A percentile compares a stretch with the other conserved stretches of the same genome.
phyloP scores from a whole-genome alignment of 2,888 invertebrate genomes.

The Disparrhopalites patrizii region DNA sequence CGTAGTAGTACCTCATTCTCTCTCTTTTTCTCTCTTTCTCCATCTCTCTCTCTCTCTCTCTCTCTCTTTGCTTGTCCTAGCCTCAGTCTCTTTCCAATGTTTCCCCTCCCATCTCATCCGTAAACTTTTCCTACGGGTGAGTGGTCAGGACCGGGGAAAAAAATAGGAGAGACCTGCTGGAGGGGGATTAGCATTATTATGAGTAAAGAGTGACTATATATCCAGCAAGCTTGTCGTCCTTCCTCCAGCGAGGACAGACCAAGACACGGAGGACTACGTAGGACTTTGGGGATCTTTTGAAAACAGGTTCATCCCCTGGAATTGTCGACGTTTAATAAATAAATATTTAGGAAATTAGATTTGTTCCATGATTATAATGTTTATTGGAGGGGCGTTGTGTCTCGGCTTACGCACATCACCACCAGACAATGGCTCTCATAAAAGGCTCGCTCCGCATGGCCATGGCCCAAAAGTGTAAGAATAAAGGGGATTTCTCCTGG shows the following conservation, averaged over 20 bases:
- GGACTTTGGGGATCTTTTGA: no score
- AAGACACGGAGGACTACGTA: no score
- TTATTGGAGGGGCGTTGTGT: constrained; percentile 10
- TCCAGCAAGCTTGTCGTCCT: no score
- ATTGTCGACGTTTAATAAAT: constrained; percentile 2
- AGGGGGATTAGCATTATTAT: no score
- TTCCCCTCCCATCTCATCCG: neutral
- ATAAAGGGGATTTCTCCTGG: no score
- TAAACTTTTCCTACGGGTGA: no score
- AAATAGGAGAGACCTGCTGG: no score
- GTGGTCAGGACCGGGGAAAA: neutral
- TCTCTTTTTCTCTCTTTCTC: neutral
- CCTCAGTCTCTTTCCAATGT: neutral
- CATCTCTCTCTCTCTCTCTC: constrained; percentile 1
- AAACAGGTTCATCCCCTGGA: neutral
- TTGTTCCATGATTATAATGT: constrained; percentile 16
- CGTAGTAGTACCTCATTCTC: neutral
- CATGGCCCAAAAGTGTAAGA: no score
- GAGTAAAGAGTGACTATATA: no score
- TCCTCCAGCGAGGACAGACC: no score
- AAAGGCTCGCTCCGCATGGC: no score
- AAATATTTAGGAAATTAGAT: constrained; percentile 8
- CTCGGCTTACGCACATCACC: constrained; percentile 7
- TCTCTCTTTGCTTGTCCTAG: neutral
- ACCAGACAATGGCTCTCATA: neutral